Conservation (phyloP, 2,113 vertebrate species). For the Sinocyclocheilus maitianheensis region DNA sequence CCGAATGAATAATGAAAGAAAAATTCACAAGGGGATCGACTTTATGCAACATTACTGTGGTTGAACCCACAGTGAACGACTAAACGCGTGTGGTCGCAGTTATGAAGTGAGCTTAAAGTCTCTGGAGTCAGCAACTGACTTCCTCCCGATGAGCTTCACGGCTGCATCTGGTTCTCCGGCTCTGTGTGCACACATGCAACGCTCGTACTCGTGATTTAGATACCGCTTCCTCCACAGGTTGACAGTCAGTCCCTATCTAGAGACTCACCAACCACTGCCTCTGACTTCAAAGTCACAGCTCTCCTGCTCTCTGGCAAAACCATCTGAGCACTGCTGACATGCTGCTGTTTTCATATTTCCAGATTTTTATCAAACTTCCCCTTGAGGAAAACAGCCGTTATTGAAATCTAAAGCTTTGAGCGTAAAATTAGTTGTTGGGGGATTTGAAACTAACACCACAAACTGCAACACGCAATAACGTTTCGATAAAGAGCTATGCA, state of each 20-base stretch:
- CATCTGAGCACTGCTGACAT: constrained; percentile 42
- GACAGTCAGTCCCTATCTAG: constrained; percentile 50
- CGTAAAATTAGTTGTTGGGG: constrained; percentile 9
- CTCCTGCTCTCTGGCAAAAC: constrained; percentile 34
- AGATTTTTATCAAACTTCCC: constrained; percentile 57
- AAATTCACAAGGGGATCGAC: constrained; percentile 35
- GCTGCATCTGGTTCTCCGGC: constrained; percentile 29
- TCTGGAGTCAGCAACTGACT: constrained; percentile 55
- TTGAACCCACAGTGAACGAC: constrained; percentile 52
- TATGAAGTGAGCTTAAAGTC: constrained; percentile 43
- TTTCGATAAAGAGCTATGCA: neutral
- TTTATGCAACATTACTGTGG: constrained; percentile 51
- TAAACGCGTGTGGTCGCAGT: constrained; percentile 44
- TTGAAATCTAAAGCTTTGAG: constrained; percentile 47
- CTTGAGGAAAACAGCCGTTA: constrained; percentile 52
- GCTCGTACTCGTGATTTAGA: constrained; percentile 44
- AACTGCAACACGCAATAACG: neutral
- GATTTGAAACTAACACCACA: constrained; percentile 3
- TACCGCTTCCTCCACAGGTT: constrained; percentile 58
- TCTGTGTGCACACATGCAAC: constrained; percentile 26
- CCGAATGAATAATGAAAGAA: neutral
- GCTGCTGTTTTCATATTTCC: constrained; percentile 49
- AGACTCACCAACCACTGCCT: constrained; percentile 40
- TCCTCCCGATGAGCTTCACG: constrained; percentile 43
- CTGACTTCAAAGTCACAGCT: constrained; percentile 39